Evolutionary conservation across 2,888 invertebrate species (phyloP).

Genomic region (Eremobia ochroleuca): DNA sequence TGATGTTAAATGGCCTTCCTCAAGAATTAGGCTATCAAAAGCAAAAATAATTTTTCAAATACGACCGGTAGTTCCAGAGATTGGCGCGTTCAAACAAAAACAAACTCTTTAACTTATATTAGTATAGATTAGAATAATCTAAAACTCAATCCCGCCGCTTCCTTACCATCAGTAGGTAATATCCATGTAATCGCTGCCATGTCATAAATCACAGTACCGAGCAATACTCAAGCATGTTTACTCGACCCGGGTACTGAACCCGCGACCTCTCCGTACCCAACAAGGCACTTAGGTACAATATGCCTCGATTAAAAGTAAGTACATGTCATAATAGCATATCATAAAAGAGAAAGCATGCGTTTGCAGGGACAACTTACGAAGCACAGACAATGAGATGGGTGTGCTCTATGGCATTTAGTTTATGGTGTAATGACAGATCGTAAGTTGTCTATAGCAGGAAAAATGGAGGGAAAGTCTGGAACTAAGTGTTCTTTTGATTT

Average conservation of each 20-base stretch:
- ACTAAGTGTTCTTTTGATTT: conserved; percentile 7
- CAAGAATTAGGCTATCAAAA: background rate
- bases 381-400: conserved; percentile 75
- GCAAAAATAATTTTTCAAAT: too few relatives aligned
- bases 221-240: conserved; percentile 68
- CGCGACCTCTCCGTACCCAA: conserved; percentile 65
- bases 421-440: conserved; percentile 72
- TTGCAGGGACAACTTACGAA: conserved; percentile 63
- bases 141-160: conserved; percentile 36
- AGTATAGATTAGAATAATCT: conserved; percentile 34
- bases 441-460: conserved; percentile 67
- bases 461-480: conserved; percentile 71
- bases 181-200: conserved; percentile 61
- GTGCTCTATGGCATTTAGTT: conserved; percentile 76
- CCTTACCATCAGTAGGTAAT: conserved; percentile 56
- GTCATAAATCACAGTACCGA: conserved; percentile 65
- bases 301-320: conserved; percentile 70
- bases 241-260: conserved; percentile 67
- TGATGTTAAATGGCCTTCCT: background rate
- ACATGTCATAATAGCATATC: conserved; percentile 69
- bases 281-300: conserved; percentile 71
- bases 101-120: background rate
- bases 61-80: too few relatives aligned
- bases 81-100: too few relatives aligned
- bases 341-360: conserved; percentile 70